Evolutionary conservation across 2,888 invertebrate genomes (phyloP), one percentile per base, ranked within the genome.

Genomic region (Elmis aenea): DNA sequence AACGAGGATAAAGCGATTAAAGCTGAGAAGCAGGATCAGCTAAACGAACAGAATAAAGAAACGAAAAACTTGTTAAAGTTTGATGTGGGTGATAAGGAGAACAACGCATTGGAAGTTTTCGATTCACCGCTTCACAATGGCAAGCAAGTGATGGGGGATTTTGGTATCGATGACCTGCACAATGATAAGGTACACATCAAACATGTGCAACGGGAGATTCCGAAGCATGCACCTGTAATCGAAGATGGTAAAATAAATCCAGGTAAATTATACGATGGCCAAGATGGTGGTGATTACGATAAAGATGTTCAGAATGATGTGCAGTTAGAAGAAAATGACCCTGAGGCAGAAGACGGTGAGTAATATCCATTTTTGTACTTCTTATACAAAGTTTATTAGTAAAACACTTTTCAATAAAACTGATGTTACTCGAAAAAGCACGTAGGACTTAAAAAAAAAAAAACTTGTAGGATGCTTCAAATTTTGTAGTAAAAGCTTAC

Each of bases 281-380:
- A 58, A 39, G 59, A 59, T 36, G 51, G 55, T 41, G 51, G 38
- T 35, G 52, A 54, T 22, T 58, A 58, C 36, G 58, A 57, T 28
- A 54, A 57, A 37, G 50, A 50, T 15, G 50, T 45, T 9, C 52
- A 50, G 24, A 53, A 53, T 29, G 57, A 55, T 42, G 42, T 53
- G 9, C 55, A 53, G 32, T 31, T 56, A 9, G 57, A 59, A 35
- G 42, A 42, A 23, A 34, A 28, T 22, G 39, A 39, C 23, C 50
- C 40, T n/a, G 48, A 50, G 37, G 51, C 45, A 40, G 73, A 71
- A 51, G 74, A 74, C 57, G 73, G 73, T 72, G 56, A 57, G 55
- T 49, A 6, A 16, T 22, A 26, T 29, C 26, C 30, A 26, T 16
- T 29, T 25, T 38, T n/a, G n/a, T n/a, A n/a, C n/a, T n/a, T n/a